Evolutionary conservation across 2,797 vertebrate species (phyloP), one percentile per base, ranked within the genome.

Genomic region (Notamacropus eugenii): DNA sequence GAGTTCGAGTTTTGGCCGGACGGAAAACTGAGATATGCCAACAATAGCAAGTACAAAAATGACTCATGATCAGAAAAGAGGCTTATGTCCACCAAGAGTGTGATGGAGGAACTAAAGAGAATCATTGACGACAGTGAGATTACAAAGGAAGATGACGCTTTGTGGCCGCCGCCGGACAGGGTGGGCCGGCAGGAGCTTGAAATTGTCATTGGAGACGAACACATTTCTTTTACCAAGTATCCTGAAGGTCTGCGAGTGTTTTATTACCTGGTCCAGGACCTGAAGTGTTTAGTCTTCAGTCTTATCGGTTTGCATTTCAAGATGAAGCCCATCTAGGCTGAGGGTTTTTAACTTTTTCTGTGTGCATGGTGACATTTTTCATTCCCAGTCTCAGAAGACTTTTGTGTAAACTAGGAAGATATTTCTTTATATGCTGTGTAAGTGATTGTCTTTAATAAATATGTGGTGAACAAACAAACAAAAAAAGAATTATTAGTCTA

Each of bases 11-110:
- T 99, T 97, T 99, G 99, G 92, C 99, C 99, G 0, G 99, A 99
- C 93, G 99, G 99, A 52, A 99, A 99, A 97, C 98, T 99, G 94
- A 99, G 99, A 93, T 99, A 99, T 82, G 99, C 99, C 92, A 99
- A 99, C 98, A 99, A 99, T 99, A 99, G 99, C 98, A 99, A 99
- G 99, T 99, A 99, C 98, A 99, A 99, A 98, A 99, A 99, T 95
- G 99, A 99, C 62, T 99, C 55, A 99, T 99, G 99, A 99, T 99
- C 99, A 99, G 99, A 92, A 99, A 99, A 98, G 99, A 99, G 99
- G 99, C 99, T 0, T 99, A 99, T 0, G 99, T 99, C 95, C 99
- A 99, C 98, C 98, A 99, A 99, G 98, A 99, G 99, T 82, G 99
- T 99, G 97, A 99, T 99, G 99, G 99, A 99, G 97, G 99, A 99